Evolutionary conservation across 2,113 vertebrate species (phyloP).

Genomic region (Lagopus muta): DNA sequence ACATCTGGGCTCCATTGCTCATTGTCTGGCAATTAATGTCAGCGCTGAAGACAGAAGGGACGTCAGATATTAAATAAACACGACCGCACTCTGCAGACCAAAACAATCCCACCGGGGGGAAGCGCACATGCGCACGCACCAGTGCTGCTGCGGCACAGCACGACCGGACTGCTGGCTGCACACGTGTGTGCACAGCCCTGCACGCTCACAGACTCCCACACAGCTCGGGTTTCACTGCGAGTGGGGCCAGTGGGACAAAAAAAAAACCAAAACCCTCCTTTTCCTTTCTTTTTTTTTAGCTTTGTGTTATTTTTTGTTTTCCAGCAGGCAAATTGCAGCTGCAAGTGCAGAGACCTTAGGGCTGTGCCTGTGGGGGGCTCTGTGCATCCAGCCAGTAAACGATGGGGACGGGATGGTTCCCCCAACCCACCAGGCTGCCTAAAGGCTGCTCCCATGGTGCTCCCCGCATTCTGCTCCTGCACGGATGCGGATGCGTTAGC

Average conservation of each 20-base stretch:
- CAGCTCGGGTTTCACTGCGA: conserved; percentile 51
- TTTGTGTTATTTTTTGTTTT: neutral
- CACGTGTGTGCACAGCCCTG: conserved; percentile 58
- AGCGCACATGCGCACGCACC: neutral
- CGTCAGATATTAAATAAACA: conserved; percentile 73
- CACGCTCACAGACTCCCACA: conserved; percentile 41
- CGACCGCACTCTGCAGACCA: conserved; percentile 16
- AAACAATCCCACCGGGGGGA: neutral
- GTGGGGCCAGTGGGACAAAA: neutral
- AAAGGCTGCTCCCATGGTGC: neutral
- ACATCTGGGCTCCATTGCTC: conserved; percentile 71
- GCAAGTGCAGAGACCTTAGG: neutral
- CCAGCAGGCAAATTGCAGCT: conserved; percentile 12
- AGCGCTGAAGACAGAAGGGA: conserved; percentile 69
- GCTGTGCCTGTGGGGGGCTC: fast-evolving
- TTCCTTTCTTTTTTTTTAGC: neutral
- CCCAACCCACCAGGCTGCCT: neutral
- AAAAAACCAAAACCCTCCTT: neutral
- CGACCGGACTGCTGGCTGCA: neutral
- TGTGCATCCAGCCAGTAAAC: neutral
- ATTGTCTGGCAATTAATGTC: conserved; percentile 71
- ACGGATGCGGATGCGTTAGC: neutral
- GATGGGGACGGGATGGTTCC: fast-evolving
- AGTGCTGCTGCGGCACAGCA: neutral
- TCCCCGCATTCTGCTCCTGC: neutral